Percentiles rank a stretch among this genome's conserved stretches.
Evolutionary conservation across 2,113 vertebrate species (phyloP).

Genomic region (Pithys albifrons): DNA sequence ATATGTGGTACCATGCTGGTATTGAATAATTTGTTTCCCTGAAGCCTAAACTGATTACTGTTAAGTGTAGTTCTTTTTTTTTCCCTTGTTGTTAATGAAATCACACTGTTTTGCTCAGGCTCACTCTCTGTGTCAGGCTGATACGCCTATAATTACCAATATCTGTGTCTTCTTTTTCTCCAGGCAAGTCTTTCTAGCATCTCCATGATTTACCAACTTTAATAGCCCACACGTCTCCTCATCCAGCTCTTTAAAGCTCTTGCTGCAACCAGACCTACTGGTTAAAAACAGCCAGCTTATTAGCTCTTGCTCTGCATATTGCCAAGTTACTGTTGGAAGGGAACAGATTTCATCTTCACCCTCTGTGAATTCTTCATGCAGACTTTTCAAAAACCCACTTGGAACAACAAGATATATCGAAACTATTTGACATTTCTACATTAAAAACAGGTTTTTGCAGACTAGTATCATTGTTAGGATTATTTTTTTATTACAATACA

Average conservation of each 20-base stretch:
- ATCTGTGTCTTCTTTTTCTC: slow-evolving; percentile 5
- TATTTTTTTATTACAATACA: neutral
- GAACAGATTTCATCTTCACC: slow-evolving; percentile 53
- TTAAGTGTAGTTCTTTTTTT: neutral
- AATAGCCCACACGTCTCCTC: slow-evolving; percentile 39
- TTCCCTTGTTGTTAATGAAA: neutral
- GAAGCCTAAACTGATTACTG: neutral
- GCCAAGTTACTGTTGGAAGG: slow-evolving; percentile 47
- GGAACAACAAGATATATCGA: slow-evolving; percentile 36
- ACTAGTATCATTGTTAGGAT: neutral
- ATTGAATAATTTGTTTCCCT: neutral
- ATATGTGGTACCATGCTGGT: neutral
- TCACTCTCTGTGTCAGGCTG: neutral
- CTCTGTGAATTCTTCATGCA: slow-evolving; percentile 34
- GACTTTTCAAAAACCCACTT: neutral
- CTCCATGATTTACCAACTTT: slow-evolving; percentile 25
- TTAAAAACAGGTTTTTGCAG: slow-evolving; percentile 38
- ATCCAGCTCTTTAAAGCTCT: slow-evolving; percentile 33
- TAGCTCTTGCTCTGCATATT: slow-evolving; percentile 14
- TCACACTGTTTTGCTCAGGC: neutral
- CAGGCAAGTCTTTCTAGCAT: slow-evolving; percentile 1
- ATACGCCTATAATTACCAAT: slow-evolving; percentile 32
- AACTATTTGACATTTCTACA: slow-evolving; percentile 31
- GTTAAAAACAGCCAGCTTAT: slow-evolving; percentile 53
- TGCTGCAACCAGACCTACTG: slow-evolving; percentile 26